Evolutionary conservation across 2,888 invertebrate genomes (phyloP).

Genomic region (Andrena dorsata): DNA sequence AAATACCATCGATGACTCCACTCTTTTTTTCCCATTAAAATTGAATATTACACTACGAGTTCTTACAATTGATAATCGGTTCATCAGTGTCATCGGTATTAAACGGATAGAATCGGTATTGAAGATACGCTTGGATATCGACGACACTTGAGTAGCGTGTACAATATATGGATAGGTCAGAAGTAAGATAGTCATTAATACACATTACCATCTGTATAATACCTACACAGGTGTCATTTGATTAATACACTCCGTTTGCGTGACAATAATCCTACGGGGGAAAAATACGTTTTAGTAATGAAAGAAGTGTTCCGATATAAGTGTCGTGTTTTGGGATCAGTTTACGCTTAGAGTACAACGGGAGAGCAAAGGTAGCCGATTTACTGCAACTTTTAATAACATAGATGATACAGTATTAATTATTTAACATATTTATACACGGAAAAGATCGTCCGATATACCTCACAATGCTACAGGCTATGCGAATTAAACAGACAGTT

Average conservation of each 20-base stretch:
- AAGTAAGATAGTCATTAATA: slow-evolving; percentile 28
- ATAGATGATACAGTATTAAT: slow-evolving; percentile 52
- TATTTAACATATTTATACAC: slow-evolving; percentile 58
- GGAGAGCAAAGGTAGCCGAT: slow-evolving; percentile 45
- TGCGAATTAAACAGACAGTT: slow-evolving; percentile 29
- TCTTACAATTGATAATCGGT: slow-evolving; percentile 30
- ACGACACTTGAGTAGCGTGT: slow-evolving; percentile 27
- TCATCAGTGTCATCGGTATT: slow-evolving; percentile 37
- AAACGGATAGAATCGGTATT: slow-evolving; percentile 23
- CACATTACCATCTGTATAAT: slow-evolving; percentile 29
- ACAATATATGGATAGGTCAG: slow-evolving; percentile 32
- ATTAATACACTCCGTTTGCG: slow-evolving; percentile 39
- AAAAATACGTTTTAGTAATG: slow-evolving; percentile 39
- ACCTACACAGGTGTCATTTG: slow-evolving; percentile 43
- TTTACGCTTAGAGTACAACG: slow-evolving; percentile 45
- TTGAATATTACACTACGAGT: slow-evolving; percentile 25
- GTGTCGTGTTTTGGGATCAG: not conserved
- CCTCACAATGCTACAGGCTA: slow-evolving; percentile 32
- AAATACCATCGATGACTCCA: slow-evolving; percentile 11
- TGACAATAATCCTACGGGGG: slow-evolving; percentile 35
- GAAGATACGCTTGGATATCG: slow-evolving; percentile 32
- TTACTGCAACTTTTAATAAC: slow-evolving; percentile 50
- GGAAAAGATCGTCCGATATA: slow-evolving; percentile 30
- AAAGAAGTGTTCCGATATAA: slow-evolving; percentile 39
- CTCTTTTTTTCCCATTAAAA: not conserved